Conservation (phyloP, 1,140 invertebrate genomes). For the Stratiolaelaps scimitus region DNA sequence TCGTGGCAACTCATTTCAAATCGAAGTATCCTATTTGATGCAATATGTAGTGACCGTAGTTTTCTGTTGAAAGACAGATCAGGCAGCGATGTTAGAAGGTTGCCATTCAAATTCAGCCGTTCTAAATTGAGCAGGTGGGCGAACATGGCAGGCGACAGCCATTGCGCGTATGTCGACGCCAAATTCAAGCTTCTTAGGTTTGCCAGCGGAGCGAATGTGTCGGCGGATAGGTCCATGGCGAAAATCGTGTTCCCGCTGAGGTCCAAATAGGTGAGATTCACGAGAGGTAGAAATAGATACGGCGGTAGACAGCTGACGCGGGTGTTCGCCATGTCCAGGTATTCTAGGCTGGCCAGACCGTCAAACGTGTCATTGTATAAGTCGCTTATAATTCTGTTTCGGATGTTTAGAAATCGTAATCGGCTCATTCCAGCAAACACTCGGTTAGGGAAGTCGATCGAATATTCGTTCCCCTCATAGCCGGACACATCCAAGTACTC, state of each 20-base stretch:
- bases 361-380: neutral
- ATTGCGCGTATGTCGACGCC: neutral
- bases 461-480: neutral
- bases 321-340: neutral
- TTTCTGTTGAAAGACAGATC: neutral
- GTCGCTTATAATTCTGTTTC: neutral
- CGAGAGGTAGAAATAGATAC: neutral
- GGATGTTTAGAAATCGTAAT: neutral
- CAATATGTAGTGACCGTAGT: neutral
- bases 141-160: neutral
- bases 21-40: neutral
- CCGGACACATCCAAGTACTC: neutral
- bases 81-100: neutral
- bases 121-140: neutral
- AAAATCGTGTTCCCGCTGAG: constrained; percentile 10
- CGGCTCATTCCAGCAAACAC: neutral
- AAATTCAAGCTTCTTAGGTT: neutral
- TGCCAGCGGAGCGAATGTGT: neutral
- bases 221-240: neutral
- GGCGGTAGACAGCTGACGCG: neutral
- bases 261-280: neutral
- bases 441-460: neutral
- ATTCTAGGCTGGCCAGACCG: neutral
- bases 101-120: neutral
- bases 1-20: neutral